A percentile compares a stretch with the other conserved stretches of the same genome.
Evolutionary conservation across 2,797 vertebrate species (phyloP).

Genomic region (Gymnothorax reevesii): DNA sequence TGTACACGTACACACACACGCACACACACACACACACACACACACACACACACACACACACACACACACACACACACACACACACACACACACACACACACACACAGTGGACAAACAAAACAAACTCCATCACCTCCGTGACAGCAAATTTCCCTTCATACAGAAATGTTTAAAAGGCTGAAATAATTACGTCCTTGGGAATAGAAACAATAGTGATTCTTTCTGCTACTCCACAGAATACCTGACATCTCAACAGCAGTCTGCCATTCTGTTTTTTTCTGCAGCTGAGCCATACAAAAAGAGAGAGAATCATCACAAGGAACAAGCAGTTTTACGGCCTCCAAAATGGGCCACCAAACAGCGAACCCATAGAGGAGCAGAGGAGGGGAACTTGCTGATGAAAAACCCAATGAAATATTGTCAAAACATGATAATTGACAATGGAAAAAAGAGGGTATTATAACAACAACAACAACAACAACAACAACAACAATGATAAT

Average conservation of each 20-base stretch:
- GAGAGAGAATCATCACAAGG: constrained; percentile 33
- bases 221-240: constrained; percentile 49
- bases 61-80: background rate
- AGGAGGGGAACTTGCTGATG: background rate
- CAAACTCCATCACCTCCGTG: background rate
- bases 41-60: background rate
- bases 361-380: background rate
- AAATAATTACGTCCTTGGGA: background rate
- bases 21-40: background rate
- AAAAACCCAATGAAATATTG: background rate
- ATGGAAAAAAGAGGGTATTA: background rate
- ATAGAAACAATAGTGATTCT: constrained; percentile 28
- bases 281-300: constrained; percentile 31
- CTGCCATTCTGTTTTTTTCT: background rate
- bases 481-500: background rate
- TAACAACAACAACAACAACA: background rate
- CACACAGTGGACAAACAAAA: too few relatives aligned
- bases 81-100: background rate
- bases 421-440: background rate
- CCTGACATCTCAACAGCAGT: constrained; percentile 22
- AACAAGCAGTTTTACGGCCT: constrained; percentile 43
- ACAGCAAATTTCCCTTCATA: background rate
- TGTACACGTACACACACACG: background rate
- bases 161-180: background rate
- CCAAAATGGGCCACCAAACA: constrained; percentile 48